Evolutionary conservation across 2,888 invertebrate species (phyloP), one percentile per base, ranked within the genome.

Genomic region (Polylopha cassiicola): DNA sequence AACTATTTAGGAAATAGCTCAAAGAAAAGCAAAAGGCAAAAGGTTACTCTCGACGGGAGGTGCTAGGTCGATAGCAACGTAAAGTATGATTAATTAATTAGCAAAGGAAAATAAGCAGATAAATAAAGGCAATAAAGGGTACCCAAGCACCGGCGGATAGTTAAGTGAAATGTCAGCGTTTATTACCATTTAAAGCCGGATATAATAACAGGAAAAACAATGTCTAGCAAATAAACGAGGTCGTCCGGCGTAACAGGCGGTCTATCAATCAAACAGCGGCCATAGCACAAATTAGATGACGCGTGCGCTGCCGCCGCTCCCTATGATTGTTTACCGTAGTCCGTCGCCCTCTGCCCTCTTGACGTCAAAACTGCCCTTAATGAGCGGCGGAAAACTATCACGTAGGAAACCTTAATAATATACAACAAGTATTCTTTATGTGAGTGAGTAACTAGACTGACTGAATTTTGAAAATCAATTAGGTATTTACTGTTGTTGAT

Each of bases 231-330:
- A 61, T 65, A 64, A 75, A 76, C 66, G 71, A 78, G 72, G 71
- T 67, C 71, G 53, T 73, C 71, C 70, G 62, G 65, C 73, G 65
- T 73, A 72, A 69, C 74, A 71, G 71, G 72, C 73, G 70, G 73
- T 72, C 76, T 67, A 80, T 81, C 79, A 80, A 80, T 79, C 78
- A 79, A 74, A 60, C 61, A 45, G 57, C 51, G 60, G 53, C 52
- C 54, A 50, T 53, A 50, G 48, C 51, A 58, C 58, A 62, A 69
- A 72, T 72, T 70, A 68, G 59, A 68, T 79, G 78, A 77, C 75
- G 74, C 72, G 67, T 69, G 68, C 66, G 69, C 69, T 76, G 68
- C 73, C 66, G 69, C 69, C 76, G 68, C 73, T 68, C 78, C 76
- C 72, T 55, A 51, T 13, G 14, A 49, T 58, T 69, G 65, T 74